phyloP scores from a whole-genome alignment of 2,797 vertebrate genomes.

The Protonibea diacanthus region DNA sequence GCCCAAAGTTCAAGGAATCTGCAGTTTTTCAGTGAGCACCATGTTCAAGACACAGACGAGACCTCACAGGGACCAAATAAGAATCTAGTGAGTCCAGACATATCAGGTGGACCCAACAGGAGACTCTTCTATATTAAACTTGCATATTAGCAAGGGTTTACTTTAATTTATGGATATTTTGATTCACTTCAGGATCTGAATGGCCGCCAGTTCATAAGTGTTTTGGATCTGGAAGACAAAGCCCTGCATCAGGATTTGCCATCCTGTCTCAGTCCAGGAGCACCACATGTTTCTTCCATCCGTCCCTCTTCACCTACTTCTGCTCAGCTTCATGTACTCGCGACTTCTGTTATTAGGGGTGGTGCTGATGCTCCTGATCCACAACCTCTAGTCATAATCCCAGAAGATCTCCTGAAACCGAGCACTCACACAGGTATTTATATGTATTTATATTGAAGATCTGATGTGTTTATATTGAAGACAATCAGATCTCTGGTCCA shows the following conservation, averaged over 20 bases:
- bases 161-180: neutral
- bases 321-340: constrained; percentile 82
- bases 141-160: neutral
- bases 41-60: constrained; percentile 46
- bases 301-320: constrained; percentile 72
- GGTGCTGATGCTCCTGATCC: neutral
- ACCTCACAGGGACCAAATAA: constrained; percentile 25
- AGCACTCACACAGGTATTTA: constrained; percentile 60
- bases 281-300: constrained; percentile 29
- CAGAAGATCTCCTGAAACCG: constrained; percentile 20
- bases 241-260: constrained; percentile 77
- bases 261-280: constrained; percentile 29
- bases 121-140: neutral
- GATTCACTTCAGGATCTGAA: constrained; percentile 59
- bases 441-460: neutral
- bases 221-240: constrained; percentile 87
- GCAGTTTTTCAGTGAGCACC: constrained; percentile 54
- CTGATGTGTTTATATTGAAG: neutral
- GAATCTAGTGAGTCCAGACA: constrained; percentile 55
- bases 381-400: constrained; percentile 3
- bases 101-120: neutral
- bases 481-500: neutral
- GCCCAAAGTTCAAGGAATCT: constrained; percentile 71
- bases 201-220: constrained; percentile 84
- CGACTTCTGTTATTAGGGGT: constrained; percentile 76